A percentile compares a stretch with the other conserved stretches of the same genome.
Evolutionary conservation across 2,113 vertebrate genomes (phyloP).

Genomic region (Aegotheles bennettii): DNA sequence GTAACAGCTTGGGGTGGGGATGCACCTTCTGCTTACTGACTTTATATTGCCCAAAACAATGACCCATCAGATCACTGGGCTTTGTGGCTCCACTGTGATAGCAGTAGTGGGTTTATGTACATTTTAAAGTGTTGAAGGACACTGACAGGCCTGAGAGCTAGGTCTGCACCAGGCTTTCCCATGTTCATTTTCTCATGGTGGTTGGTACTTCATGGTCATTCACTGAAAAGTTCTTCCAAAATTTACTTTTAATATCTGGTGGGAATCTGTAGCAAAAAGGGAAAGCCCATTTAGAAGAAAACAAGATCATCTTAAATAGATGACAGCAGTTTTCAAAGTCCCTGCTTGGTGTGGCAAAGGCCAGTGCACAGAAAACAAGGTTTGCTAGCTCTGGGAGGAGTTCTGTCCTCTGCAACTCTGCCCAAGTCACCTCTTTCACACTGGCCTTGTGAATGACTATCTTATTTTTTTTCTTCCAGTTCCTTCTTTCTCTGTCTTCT

Average conservation of each 20-base stretch:
- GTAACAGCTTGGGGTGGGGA: background rate
- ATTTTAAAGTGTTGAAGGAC: background rate
- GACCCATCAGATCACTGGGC: background rate
- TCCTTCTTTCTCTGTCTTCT: background rate
- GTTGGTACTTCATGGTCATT: background rate
- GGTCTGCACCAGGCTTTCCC: background rate
- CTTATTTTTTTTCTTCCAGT: background rate
- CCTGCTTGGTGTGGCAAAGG: background rate
- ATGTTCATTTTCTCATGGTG: background rate
- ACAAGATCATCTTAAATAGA: background rate
- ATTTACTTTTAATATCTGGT: background rate
- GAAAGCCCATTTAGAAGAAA: background rate
- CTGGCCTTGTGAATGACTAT: background rate
- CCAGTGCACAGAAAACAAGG: background rate
- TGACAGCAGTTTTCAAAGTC: background rate
- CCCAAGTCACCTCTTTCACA: background rate
- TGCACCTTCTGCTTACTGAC: background rate
- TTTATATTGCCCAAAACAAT: background rate
- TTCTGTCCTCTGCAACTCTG: background rate
- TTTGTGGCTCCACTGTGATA: background rate
- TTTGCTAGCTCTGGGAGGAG: background rate
- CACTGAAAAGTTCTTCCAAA: background rate
- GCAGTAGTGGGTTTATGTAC: background rate
- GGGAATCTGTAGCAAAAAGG: background rate
- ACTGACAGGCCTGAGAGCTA: background rate